These are phyloP conservation scores for Caradrina kadenii DNA, from an alignment of 2,888 invertebrate species.

Conservation along the genomic window DNA sequence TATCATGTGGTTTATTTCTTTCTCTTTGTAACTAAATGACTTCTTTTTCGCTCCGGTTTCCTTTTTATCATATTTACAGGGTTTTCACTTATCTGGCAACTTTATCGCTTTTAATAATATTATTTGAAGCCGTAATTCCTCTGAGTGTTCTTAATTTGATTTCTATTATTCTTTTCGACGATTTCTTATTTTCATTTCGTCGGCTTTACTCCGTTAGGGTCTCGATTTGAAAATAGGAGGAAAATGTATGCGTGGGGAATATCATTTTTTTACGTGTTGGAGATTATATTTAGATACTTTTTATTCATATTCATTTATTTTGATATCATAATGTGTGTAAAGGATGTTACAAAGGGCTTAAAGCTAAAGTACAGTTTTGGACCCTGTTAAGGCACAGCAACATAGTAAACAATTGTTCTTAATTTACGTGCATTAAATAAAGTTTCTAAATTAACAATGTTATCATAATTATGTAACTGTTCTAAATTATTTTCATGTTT, in stretches of 20 bases:
- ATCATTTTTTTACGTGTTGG: neutral
- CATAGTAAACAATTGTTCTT: no score
- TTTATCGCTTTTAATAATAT: slow-evolving; percentile 62
- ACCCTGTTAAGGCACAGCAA: no score
- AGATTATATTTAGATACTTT: neutral
- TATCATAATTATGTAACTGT: no score
- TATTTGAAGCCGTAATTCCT: slow-evolving; percentile 50
- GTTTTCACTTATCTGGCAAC: slow-evolving; percentile 43
- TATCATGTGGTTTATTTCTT: slow-evolving; percentile 52
- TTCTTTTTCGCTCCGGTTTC: slow-evolving; percentile 36
- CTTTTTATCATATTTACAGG: slow-evolving; percentile 58
- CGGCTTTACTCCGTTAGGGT: neutral
- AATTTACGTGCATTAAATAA: no score
- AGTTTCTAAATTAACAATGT: no score
- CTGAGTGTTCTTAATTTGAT: slow-evolving; percentile 31
- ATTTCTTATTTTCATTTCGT: slow-evolving; percentile 1
- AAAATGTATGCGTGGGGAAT: neutral
- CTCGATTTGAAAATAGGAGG: slow-evolving; percentile 5
- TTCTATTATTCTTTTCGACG: slow-evolving; percentile 27
- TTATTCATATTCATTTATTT: no score
- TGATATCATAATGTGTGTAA: no score
- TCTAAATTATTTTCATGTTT: no score
- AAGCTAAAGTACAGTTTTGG: no score
- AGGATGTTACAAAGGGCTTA: no score
- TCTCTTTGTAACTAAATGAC: slow-evolving; percentile 49